Conservation (phyloP, 2,797 vertebrate genomes). For the Gambusia yucatana region DNA sequence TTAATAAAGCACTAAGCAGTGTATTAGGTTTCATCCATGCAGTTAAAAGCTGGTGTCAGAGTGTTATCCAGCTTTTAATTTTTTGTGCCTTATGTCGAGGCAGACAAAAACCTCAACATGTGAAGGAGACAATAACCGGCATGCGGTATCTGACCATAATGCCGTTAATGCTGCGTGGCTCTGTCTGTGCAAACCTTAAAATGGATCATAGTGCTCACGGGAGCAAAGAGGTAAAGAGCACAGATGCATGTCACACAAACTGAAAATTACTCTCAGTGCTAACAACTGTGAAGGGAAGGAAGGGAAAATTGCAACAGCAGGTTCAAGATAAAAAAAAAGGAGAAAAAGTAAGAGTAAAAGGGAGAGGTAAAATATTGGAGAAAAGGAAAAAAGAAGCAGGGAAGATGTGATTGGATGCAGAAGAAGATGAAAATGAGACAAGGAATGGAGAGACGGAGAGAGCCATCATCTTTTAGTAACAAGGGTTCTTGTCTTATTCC, state of each 20-base stretch:
- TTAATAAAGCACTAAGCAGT: slow-evolving; percentile 75
- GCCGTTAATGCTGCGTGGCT: not conserved
- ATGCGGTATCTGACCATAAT: slow-evolving; percentile 4
- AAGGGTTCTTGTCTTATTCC: slow-evolving; percentile 65
- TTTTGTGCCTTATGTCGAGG: slow-evolving; percentile 39
- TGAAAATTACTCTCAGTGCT: not conserved
- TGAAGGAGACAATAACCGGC: slow-evolving; percentile 18
- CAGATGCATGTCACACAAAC: not conserved
- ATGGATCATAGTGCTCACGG: slow-evolving; percentile 16
- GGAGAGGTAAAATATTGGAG: slow-evolving; percentile 3
- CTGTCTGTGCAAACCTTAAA: slow-evolving; percentile 35
- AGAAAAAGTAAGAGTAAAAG: not conserved
- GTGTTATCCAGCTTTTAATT: slow-evolving; percentile 56
- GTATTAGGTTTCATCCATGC: slow-evolving; percentile 69
- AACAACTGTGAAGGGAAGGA: slow-evolving; percentile 19
- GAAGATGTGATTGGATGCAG: slow-evolving; percentile 19
- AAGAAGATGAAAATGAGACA: slow-evolving; percentile 33
- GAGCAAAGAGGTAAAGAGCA: not conserved
- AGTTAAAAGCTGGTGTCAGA: slow-evolving; percentile 61
- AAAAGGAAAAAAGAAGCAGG: slow-evolving; percentile 18
- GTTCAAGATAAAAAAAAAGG: slow-evolving; percentile 1
- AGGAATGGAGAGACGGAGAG: slow-evolving; percentile 12
- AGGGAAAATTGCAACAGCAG: not conserved
- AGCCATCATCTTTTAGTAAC: slow-evolving; percentile 56
- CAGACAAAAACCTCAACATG: slow-evolving; percentile 33